phyloP scores from a whole-genome alignment of 2,888 invertebrate genomes.

The Metopia argyrocephala region DNA sequence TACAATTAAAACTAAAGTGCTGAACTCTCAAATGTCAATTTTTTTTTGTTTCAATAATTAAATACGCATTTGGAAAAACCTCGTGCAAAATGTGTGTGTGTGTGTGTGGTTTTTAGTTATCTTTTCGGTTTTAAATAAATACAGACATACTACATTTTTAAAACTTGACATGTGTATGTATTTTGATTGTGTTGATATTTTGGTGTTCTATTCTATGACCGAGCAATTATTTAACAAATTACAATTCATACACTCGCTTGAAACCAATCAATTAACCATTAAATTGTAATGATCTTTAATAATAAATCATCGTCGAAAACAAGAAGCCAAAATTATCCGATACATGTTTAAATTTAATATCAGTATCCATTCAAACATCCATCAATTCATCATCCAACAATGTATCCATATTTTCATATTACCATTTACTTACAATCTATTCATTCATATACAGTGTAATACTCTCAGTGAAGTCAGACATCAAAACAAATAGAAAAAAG shows the following conservation, averaged over 20 bases:
- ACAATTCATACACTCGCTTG: slow-evolving; percentile 38
- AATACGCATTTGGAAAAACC: not conserved
- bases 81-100: not conserved
- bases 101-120: too few relatives aligned
- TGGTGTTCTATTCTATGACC: not conserved
- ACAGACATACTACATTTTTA: too few relatives aligned
- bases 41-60: not conserved
- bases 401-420: not conserved
- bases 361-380: not conserved
- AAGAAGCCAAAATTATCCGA: slow-evolving; percentile 34
- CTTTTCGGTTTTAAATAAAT: too few relatives aligned
- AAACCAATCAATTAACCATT: slow-evolving; percentile 53
- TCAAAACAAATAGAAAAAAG: slow-evolving; percentile 5
- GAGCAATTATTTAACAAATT: slow-evolving; percentile 46
- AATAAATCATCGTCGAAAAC: slow-evolving; percentile 45
- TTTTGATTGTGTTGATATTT: too few relatives aligned
- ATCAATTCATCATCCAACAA: not conserved
- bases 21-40: not conserved
- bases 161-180: too few relatives aligned
- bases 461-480: not conserved
- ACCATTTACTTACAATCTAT: not conserved
- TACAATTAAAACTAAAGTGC: not conserved
- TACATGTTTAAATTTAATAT: not conserved
- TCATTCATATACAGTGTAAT: not conserved
- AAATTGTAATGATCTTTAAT: slow-evolving; percentile 53